These are phyloP conservation scores for Argyresthia albistria DNA, from an alignment of 2,888 invertebrate species.

Conservation along the genomic window DNA sequence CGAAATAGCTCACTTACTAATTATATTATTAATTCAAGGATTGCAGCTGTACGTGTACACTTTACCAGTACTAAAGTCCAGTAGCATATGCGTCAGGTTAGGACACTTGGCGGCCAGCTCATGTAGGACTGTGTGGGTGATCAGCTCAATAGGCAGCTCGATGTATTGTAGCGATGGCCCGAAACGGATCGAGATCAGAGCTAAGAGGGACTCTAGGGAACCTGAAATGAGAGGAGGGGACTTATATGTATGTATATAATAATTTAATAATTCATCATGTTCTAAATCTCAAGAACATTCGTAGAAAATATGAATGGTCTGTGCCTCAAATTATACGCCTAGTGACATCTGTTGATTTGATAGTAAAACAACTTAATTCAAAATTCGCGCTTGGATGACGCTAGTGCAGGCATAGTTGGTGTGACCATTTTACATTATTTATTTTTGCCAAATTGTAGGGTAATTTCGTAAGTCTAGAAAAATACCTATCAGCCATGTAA, in stretches of 20 bases:
- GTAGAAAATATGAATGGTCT: too few relatives aligned
- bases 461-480: too few relatives aligned
- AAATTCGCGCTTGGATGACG: background rate
- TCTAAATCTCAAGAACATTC: too few relatives aligned
- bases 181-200: constrained; percentile 90
- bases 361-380: background rate
- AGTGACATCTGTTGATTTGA: constrained; percentile 15
- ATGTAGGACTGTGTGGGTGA: constrained; percentile 96
- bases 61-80: constrained; percentile 95
- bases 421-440: background rate
- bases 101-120: constrained; percentile 97
- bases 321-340: too few relatives aligned
- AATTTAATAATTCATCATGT: too few relatives aligned
- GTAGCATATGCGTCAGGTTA: constrained; percentile 94
- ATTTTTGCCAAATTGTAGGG: too few relatives aligned
- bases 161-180: constrained; percentile 91
- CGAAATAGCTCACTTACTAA: too few relatives aligned
- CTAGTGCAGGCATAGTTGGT: constrained; percentile 3
- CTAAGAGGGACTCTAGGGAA: constrained; percentile 88
- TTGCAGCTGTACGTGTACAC: too few relatives aligned
- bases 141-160: constrained; percentile 95
- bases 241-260: background rate
- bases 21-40: too few relatives aligned
- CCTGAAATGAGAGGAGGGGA: constrained; percentile 45
- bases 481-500: too few relatives aligned